These are phyloP conservation scores for Diabrotica balteata DNA, from an alignment of 2,888 invertebrate species.

Conservation along the genomic window DNA sequence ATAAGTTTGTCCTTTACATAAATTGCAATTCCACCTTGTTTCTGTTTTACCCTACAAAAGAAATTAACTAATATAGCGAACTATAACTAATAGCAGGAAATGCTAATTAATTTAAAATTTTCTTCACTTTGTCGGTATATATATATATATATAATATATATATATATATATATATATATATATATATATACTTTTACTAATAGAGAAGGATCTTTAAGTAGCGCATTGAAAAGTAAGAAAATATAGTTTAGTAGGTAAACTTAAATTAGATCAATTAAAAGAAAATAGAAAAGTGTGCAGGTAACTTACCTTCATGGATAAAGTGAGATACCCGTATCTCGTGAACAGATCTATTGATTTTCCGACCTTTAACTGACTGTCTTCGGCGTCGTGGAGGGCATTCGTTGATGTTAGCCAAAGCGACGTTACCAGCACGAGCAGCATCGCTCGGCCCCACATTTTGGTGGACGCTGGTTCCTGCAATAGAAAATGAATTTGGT, in stretches of 20 bases:
- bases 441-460: slow-evolving; percentile 63
- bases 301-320: slow-evolving; percentile 39
- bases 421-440: slow-evolving; percentile 59
- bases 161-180: too few species aligned
- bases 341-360: slow-evolving; percentile 85
- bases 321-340: slow-evolving; percentile 45
- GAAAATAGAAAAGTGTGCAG: too few species aligned
- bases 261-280: neutral
- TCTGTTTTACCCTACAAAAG: too few species aligned
- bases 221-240: neutral
- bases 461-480: slow-evolving; percentile 60
- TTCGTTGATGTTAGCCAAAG: slow-evolving; percentile 52
- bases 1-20: too few species aligned
- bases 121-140: too few species aligned
- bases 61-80: too few species aligned
- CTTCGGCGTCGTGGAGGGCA: slow-evolving; percentile 49
- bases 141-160: too few species aligned
- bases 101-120: too few species aligned
- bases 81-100: too few species aligned
- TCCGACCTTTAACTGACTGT: slow-evolving; percentile 75
- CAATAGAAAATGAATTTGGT: slow-evolving; percentile 29
- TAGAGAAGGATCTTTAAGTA: neutral
- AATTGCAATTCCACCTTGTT: too few species aligned
- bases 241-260: neutral
- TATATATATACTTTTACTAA: too few species aligned